Conservation (phyloP, 30 jellyfish, hydroid and myxozoan species). For the Phacellophora camtschatica region DNA sequence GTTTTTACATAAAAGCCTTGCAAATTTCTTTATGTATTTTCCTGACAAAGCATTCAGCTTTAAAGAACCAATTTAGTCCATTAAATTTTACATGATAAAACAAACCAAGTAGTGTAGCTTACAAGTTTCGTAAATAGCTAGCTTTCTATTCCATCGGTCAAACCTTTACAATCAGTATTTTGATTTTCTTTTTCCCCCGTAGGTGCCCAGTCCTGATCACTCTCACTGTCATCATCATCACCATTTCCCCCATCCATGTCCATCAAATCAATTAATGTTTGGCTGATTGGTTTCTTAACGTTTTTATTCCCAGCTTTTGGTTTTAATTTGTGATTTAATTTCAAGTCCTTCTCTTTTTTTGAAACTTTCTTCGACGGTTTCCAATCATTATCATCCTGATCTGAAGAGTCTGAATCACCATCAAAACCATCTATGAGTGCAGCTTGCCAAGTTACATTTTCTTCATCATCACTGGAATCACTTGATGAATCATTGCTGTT, state of each 20-base stretch:
- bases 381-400: slow-evolving; percentile 37
- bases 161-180: no score
- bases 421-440: slow-evolving; percentile 50
- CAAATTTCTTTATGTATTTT: not conserved
- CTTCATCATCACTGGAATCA: slow-evolving; percentile 21
- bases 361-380: slow-evolving; percentile 9
- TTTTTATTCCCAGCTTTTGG: not conserved
- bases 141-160: not conserved
- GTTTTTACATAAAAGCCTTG: not conserved
- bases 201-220: slow-evolving; percentile 13
- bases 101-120: not conserved
- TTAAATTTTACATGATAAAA: not conserved
- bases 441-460: slow-evolving; percentile 27
- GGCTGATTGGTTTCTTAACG: slow-evolving; percentile 37
- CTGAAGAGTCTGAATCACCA: not conserved
- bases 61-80: not conserved
- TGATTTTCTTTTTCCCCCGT: not conserved
- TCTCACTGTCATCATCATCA: slow-evolving; percentile 1
- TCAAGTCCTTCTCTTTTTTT: not conserved
- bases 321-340: not conserved
- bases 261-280: slow-evolving; percentile 54
- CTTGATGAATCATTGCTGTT: not conserved
- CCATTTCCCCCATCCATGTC: slow-evolving; percentile 12
- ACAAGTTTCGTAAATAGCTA: not conserved
- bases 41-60: not conserved